Evolutionary conservation across 2,113 vertebrate genomes (phyloP).

Genomic region (Megaceryle maxima): DNA sequence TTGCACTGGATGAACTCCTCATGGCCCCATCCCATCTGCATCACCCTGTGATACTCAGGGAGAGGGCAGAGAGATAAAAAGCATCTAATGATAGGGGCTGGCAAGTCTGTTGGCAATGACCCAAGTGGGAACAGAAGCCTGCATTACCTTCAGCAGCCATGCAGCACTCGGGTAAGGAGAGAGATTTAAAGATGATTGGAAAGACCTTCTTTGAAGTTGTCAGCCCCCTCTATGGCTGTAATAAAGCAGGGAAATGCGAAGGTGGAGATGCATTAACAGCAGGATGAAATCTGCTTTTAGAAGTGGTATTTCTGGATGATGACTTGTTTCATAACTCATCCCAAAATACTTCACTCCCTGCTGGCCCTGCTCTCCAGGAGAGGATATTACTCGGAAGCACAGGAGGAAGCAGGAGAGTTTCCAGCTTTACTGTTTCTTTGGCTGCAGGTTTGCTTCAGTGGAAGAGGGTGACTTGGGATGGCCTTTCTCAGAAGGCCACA

Average conservation of each 20-base stretch:
- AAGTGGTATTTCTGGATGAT: constrained; percentile 27
- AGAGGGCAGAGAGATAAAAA: background rate
- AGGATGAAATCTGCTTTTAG: constrained; percentile 4
- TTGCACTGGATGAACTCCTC: background rate
- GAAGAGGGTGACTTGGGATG: background rate
- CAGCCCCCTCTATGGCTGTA: background rate
- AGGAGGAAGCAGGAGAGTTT: constrained; percentile 28
- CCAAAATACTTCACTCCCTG: background rate
- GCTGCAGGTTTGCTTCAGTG: background rate
- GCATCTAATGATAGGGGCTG: background rate
- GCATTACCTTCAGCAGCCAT: background rate
- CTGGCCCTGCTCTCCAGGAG: background rate
- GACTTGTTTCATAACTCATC: constrained; percentile 33
- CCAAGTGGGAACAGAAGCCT: background rate
- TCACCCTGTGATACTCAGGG: background rate
- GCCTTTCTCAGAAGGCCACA: background rate
- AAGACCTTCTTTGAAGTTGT: background rate
- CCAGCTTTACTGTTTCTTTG: background rate
- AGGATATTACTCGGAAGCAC: constrained; percentile 19
- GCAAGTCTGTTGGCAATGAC: background rate
- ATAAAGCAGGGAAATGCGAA: background rate
- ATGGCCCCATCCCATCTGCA: background rate
- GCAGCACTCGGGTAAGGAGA: background rate
- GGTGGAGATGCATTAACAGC: background rate
- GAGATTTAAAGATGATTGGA: background rate